These are phyloP conservation scores for Coptotermes formosanus DNA, from an alignment of 1,140 invertebrate genomes.

Conservation along the genomic window DNA sequence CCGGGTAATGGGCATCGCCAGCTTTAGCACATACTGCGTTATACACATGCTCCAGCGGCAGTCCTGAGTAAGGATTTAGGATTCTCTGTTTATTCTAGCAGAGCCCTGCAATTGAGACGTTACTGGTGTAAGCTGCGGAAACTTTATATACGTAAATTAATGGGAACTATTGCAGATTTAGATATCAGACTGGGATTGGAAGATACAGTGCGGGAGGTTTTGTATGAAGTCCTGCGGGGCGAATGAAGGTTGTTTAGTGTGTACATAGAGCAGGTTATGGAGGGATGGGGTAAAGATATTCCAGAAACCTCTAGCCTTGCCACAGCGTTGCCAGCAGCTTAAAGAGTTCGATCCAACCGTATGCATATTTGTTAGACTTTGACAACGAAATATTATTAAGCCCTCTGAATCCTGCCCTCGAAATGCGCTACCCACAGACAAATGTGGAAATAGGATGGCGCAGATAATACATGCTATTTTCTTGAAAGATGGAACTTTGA, in stretches of 20 bases:
- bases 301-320: too few relatives aligned
- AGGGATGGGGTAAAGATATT: too few relatives aligned
- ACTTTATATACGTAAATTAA: not conserved
- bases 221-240: not conserved
- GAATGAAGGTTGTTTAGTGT: not conserved
- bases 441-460: too few relatives aligned
- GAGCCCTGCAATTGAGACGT: not conserved
- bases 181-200: slow-evolving; percentile 1
- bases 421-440: not conserved
- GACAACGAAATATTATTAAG: not conserved
- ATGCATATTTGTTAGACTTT: not conserved
- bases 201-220: not conserved
- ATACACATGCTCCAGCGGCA: not conserved
- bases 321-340: not conserved
- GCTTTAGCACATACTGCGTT: not conserved
- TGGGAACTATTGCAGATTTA: slow-evolving; percentile 12
- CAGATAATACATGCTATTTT: too few relatives aligned
- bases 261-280: not conserved
- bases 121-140: not conserved
- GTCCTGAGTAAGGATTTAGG: not conserved
- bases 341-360: not conserved
- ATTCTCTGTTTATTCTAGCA: not conserved
- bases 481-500: too few relatives aligned
- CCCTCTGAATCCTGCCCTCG: not conserved
- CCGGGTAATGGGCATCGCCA: not conserved